Evolutionary conservation across 2,113 vertebrate species (phyloP), one percentile per base, ranked within the genome.

Genomic region (Phylloscopus trochilus): DNA sequence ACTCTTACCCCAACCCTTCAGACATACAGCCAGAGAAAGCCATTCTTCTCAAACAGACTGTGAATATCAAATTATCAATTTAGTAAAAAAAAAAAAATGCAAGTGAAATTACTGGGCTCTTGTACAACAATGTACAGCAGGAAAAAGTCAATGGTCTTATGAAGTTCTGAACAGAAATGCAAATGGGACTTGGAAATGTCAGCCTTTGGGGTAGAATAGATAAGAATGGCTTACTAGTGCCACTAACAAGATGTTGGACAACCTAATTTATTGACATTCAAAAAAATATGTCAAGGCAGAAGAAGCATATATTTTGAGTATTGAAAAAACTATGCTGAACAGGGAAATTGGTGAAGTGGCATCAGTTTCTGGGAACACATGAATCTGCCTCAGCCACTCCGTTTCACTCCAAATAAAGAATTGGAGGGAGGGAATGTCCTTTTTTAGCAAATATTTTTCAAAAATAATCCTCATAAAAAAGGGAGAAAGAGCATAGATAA

Each of bases 401-500:
- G 20, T n/a, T 66, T 81, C 55, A 75, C 12, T 55, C 16, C 70
- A 79, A 51, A 55, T 43, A 64, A 56, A 63, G 46, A 77, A 67
- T 0, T 46, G 3, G 58, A 77, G 31, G 30, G 26, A 19, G 4
- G 1, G 1, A 0, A 3, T 49, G 20, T n/a, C 5, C 13, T 15
- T 60, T 72, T 63, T 33, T 9, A 62, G 35, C 31, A 87, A 91
- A 35, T 41, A 51, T 55, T 75, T 89, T 84, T 69, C 11, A 74
- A 70, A 84, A 72, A 15, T 26, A 13, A 52, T 46, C 35, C 31
- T 30, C 21, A 33, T 67, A 55, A 68, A 80, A 64, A 43, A 18
- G 9, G 27, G 4, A 58, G 14, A 47, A 37, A 53, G n/a, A 62
- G 5, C 19, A 33, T 0, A 60, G 15, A 67, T 30, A 86, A 75